Percentiles rank a stretch among this genome's conserved stretches.
phyloP scores from a whole-genome alignment of 2,797 vertebrate genomes.

The Falco biarmicus region DNA sequence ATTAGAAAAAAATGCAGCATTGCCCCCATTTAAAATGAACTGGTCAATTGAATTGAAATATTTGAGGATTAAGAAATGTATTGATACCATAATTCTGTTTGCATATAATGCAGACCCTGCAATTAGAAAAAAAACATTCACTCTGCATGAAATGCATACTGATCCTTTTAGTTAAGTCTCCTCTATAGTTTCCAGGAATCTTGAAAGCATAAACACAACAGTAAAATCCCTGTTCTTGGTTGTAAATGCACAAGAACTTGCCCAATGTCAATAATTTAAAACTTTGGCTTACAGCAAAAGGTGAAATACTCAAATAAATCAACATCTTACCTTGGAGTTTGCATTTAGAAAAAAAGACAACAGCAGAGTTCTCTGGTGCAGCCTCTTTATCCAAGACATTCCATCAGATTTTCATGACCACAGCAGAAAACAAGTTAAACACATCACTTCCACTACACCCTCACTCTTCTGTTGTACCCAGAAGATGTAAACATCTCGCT shows the following conservation, averaged over 20 bases:
- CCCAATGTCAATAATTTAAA: not conserved
- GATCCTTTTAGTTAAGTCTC: not conserved
- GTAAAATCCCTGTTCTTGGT: not conserved
- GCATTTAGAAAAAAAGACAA: not conserved
- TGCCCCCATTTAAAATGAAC: not conserved
- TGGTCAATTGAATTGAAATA: not conserved
- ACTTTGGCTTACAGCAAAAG: not conserved
- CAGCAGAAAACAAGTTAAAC: not conserved
- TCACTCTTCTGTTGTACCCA: fast-evolving
- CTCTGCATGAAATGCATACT: not conserved
- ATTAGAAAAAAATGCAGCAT: not conserved
- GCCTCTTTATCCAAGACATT: not conserved
- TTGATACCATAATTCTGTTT: not conserved
- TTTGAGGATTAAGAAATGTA: not conserved
- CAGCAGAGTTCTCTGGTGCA: not conserved
- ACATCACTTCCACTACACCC: not conserved
- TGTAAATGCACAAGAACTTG: not conserved
- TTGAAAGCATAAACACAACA: not conserved
- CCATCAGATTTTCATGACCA: fast-evolving
- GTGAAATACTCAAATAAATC: not conserved
- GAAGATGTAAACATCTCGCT: not conserved
- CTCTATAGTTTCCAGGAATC: not conserved
- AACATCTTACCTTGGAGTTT: not conserved
- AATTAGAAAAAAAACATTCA: not conserved
- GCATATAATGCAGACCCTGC: not conserved